These are phyloP conservation scores for Flexamia atlantica DNA, from an alignment of 2,888 invertebrate species.

Conservation along the genomic window DNA sequence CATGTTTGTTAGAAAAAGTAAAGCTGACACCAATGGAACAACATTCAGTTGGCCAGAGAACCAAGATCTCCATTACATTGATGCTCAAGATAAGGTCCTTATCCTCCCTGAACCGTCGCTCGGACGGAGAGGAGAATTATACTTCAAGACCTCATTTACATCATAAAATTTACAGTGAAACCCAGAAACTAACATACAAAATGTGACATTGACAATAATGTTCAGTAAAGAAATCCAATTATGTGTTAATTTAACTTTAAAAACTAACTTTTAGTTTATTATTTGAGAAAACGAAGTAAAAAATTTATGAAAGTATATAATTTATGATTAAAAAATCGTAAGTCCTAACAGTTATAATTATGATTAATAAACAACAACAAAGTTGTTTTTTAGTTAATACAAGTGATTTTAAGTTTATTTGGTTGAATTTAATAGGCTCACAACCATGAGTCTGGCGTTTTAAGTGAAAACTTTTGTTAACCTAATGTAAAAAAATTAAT, in stretches of 20 bases:
- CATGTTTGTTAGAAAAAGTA: slow-evolving; percentile 44
- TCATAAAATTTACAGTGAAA: slow-evolving; percentile 21
- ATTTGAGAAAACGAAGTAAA: no score
- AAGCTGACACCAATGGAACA: slow-evolving; percentile 26
- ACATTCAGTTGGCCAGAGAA: slow-evolving; percentile 31
- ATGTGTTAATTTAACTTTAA: background rate
- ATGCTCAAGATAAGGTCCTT: slow-evolving; percentile 8
- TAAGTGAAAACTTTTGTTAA: no score
- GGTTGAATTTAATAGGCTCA: no score
- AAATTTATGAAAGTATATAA: no score
- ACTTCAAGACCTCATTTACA: background rate
- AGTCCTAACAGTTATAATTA: no score
- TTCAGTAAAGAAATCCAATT: background rate
- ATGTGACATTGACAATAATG: background rate
- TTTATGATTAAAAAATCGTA: no score
- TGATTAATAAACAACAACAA: no score
- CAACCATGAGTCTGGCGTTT: no score
- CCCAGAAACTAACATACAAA: slow-evolving; percentile 12
- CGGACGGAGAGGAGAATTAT: slow-evolving; percentile 22
- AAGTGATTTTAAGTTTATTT: no score
- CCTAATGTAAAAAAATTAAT: no score
- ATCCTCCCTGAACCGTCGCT: slow-evolving; percentile 12
- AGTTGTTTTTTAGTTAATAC: no score
- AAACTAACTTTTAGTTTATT: no score
- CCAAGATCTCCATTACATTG: slow-evolving; percentile 25